Conservation (phyloP, 2,888 invertebrate genomes). For the Scaptomyza polygonia region DNA sequence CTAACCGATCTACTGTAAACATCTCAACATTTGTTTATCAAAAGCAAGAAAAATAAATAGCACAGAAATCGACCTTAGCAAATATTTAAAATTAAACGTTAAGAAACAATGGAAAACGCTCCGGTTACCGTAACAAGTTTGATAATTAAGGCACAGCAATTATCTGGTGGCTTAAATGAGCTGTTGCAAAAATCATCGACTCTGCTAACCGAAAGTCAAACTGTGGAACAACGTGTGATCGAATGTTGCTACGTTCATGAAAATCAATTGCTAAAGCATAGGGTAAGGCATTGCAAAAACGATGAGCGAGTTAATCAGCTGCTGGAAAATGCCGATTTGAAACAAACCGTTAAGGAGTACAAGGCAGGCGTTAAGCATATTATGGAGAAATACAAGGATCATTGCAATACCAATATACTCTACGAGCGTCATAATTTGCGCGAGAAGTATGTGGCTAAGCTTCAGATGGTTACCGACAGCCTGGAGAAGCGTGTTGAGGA, state of each 20-base stretch:
- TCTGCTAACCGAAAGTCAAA: constrained; percentile 46
- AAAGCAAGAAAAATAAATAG: background rate
- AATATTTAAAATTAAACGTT: constrained; percentile 29
- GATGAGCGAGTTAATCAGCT: constrained; percentile 38
- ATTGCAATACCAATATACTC: constrained; percentile 30
- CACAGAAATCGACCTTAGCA: constrained; percentile 3
- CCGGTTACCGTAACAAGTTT: constrained; percentile 9
- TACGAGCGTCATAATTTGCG: constrained; percentile 33
- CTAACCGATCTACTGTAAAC: background rate
- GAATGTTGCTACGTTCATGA: constrained; percentile 41
- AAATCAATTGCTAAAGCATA: constrained; percentile 50
- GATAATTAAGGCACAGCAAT: constrained; percentile 20
- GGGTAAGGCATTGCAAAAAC: constrained; percentile 42
- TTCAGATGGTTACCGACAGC: constrained; percentile 30
- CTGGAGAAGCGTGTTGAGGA: constrained; percentile 55
- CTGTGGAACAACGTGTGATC: constrained; percentile 31
- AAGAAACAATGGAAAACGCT: constrained; percentile 17
- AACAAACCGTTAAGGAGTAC: constrained; percentile 45
- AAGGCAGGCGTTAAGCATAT: constrained; percentile 42
- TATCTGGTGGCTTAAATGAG: constrained; percentile 32
- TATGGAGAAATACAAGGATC: constrained; percentile 45
- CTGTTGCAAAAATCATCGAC: constrained; percentile 29
- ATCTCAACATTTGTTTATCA: background rate
- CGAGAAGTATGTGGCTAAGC: constrained; percentile 29
- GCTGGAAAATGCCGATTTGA: constrained; percentile 55